These are phyloP conservation scores for roundworm (Caenorhabditis elegans) DNA, from an alignment of 1,140 invertebrate species.

Conservation along the genomic window WBcel235 BX284604.4:4328501-4329000, in stretches of 20 bases:
- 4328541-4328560: background rate
- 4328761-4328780: background rate
- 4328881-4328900: too few relatives aligned
- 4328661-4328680: background rate
- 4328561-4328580: background rate
- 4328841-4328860: too few relatives aligned
- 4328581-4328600: background rate
- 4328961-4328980: background rate
- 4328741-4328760: background rate
- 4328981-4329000: background rate
- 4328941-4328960: background rate
- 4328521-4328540: background rate
- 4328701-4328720: background rate
- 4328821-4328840: too few relatives aligned
- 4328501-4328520: too few relatives aligned
- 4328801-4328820: background rate
- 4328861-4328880: too few relatives aligned
- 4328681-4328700: background rate
- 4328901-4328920: too few relatives aligned
- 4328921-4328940: too few relatives aligned
- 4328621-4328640: too few relatives aligned
- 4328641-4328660: background rate
- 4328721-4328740: background rate
- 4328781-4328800: background rate
- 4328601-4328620: background rate